Evolutionary conservation across 2,113 vertebrate species (phyloP), one percentile per base, ranked within the genome.

Genomic region (Tonatia bakeri): DNA sequence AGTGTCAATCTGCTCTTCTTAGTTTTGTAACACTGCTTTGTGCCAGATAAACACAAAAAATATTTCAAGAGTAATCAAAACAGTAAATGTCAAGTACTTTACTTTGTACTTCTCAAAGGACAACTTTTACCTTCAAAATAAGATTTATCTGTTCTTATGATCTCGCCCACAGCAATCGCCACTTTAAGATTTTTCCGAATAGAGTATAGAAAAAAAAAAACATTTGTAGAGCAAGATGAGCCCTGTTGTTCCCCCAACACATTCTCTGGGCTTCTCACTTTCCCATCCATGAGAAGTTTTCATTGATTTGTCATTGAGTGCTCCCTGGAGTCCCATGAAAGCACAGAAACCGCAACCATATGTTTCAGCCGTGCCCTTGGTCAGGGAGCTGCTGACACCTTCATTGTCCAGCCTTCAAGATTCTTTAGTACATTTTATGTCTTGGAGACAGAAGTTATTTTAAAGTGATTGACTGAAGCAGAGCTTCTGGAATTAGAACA

Each of bases 281-380:
- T 79, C 91, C 77, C 19, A 72, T 56, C 47, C 91, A 17, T 22
- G 94, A 91, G 90, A 93, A 65, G 13, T 88, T 96, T 94, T 65
- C 95, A 98, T 94, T 96, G 97, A 97, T 98, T 97, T 97, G 81
- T 98, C 97, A 97, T 94, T 95, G 97, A 98, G 86, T 70, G 94
- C 81, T 98, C 98, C 97, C 97, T 52, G 14, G 97, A 97, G 97
- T 91, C 80, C 97, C 96, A 96, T 97, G 95, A 98, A 98, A 88
- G 54, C 26, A 47, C 70, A 5, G 89, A 97, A 98, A 97, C 94
- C 94, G 94, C 87, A 96, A 79, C 96, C 93, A 95, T 96, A 96
- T 94, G 96, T 98, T 98, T 98, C 97, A 97, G 79, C 77, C 10
- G 3, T 98, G 97, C 94, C 94, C 97, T 98, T 98, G 98, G 86